Base-by-base conservation (phyloP, 2,888 invertebrate genomes). In the Leptarthrus brevirostris region DNA sequence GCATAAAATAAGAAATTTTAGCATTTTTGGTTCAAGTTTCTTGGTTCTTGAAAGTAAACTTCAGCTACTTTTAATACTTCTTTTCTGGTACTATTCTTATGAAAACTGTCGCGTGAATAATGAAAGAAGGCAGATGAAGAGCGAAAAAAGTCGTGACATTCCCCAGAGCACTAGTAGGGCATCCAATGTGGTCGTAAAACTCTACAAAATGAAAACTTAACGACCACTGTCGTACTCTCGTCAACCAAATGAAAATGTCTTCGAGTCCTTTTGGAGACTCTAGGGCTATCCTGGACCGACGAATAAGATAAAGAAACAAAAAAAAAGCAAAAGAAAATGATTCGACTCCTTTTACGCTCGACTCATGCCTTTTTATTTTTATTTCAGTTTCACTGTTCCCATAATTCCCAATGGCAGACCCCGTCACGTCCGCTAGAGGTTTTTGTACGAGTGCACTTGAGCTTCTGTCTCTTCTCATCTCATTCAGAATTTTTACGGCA, bases 121-220 rank as follows among this genome's bases (percentile, higher is more conserved):
- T 66, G 30, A 66, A 66, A 66, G 47, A 66, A 66, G 66, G 44
- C 66, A 66, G 66, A 66, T 30, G 66, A 66, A 26, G 24, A 66
- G 66, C 66, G 49, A 66, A 49, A 66, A 53, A 66, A 49, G 22
- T 66, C 47, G 16, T 66, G 66, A 66, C 66, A 66, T 66, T 66
- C 47, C 49, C 66, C 47, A 66, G 24, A 36, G 34, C 47, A 66
- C 66, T 49, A 20, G 44, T 16, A n/a, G n/a, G n/a, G n/a, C n/a
- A n/a, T 66, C 66, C 49, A 20, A n/a, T 16, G 66, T 47, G 66
- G 66, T 49, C 66, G 30, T 66, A 66, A 66, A 66, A 66, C 66
- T 66, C 66, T 26, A 66, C 66, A 49, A 66, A 66, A 66, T 66
- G 66, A 66, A 66, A 66, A 66, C 66, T 66, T 66, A 66, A 66